Percentiles rank a stretch among this genome's conserved stretches.
phyloP scores from a whole-genome alignment of 1,140 invertebrate species.

The Bicyclus anynana region DNA sequence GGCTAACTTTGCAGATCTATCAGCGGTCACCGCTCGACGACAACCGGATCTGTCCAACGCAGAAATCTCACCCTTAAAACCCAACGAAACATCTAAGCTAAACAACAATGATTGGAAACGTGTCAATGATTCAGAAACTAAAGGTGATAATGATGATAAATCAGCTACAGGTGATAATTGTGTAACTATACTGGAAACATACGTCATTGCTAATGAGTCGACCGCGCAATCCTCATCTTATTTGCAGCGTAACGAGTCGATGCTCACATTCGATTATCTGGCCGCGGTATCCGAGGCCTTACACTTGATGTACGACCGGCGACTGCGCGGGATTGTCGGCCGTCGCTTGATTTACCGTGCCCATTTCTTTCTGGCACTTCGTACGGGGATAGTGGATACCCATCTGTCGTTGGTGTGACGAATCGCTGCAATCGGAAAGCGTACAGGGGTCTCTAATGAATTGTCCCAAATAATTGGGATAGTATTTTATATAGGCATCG shows the following conservation, averaged over 20 bases:
- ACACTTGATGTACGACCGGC: conserved; percentile 73
- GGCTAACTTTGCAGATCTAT: conserved; percentile 76
- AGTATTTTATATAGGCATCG: conserved; percentile 71
- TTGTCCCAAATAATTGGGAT: conserved; percentile 75
- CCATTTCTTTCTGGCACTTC: conserved; percentile 73
- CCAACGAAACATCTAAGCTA: background rate
- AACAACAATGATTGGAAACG: background rate
- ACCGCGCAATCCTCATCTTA: conserved; percentile 64
- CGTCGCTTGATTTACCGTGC: conserved; percentile 66
- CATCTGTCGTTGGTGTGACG: conserved; percentile 69
- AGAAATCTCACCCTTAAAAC: conserved; percentile 48
- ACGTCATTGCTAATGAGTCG: conserved; percentile 37
- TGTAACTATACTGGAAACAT: conserved; percentile 30
- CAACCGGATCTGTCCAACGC: conserved; percentile 36
- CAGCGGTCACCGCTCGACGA: conserved; percentile 49
- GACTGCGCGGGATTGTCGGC: conserved; percentile 70
- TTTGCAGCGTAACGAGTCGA: conserved; percentile 73
- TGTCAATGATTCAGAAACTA: background rate
- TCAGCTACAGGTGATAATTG: conserved; percentile 44
- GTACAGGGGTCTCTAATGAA: conserved; percentile 69
- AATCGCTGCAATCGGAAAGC: conserved; percentile 64
- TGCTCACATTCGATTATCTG: conserved; percentile 76
- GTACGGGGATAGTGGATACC: conserved; percentile 55
- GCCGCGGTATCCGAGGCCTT: conserved; percentile 74
- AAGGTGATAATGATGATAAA: background rate